Evolutionary conservation across 1,140 invertebrate species (phyloP).

Genomic region (Drosophila mojavensis): DNA sequence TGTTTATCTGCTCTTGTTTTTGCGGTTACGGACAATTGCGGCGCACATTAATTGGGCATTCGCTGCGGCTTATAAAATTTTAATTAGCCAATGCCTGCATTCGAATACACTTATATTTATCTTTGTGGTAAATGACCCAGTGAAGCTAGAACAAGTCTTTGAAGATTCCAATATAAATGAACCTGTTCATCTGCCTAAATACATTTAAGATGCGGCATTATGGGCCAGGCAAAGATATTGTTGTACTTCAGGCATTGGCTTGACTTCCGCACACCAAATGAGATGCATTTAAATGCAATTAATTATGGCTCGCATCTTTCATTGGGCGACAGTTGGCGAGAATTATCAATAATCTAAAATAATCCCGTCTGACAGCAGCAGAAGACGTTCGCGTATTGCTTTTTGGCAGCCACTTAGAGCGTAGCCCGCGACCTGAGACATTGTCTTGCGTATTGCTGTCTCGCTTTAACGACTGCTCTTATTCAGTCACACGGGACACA

Average conservation of each 20-base stretch:
- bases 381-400: constrained; percentile 16
- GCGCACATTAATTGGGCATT: constrained; percentile 66
- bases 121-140: too few relatives aligned
- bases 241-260: background rate
- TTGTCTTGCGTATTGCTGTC: constrained; percentile 1
- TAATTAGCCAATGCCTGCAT: constrained; percentile 41
- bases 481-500: background rate
- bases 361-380: constrained; percentile 62
- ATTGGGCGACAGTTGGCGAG: constrained; percentile 70
- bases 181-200: background rate
- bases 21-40: constrained; percentile 56
- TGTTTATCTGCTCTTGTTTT: constrained; percentile 26
- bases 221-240: constrained; percentile 6
- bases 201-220: constrained; percentile 5
- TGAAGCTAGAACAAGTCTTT: too few relatives aligned
- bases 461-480: background rate
- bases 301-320: constrained; percentile 67
- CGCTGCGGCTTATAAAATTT: constrained; percentile 54
- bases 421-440: constrained; percentile 7
- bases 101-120: background rate
- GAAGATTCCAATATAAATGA: too few relatives aligned
- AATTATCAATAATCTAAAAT: constrained; percentile 76
- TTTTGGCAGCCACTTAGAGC: constrained; percentile 57
- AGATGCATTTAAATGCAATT: constrained; percentile 75
- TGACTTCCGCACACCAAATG: constrained; percentile 19